Conservation (phyloP, 2,888 invertebrate genomes). For the Mythimna lalbum region DNA sequence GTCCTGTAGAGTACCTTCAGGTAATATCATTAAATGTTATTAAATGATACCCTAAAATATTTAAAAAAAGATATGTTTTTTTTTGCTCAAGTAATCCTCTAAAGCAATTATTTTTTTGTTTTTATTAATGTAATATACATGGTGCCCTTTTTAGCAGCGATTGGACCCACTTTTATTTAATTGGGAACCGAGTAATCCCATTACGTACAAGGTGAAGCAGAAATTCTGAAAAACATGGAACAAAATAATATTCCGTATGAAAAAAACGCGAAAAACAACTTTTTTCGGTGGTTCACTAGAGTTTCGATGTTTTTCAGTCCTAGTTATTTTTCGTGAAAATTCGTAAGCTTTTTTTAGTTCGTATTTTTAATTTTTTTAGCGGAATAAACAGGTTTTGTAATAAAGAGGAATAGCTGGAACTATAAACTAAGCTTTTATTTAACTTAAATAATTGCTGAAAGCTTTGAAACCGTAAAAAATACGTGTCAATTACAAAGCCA, state of each 20-base stretch:
- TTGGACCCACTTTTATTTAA: slow-evolving; percentile 25
- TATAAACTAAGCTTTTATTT: slow-evolving; percentile 4
- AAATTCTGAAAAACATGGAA: slow-evolving; percentile 34
- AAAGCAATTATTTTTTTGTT: slow-evolving; percentile 9
- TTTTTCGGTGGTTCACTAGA: not conserved
- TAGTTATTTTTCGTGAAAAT: slow-evolving; percentile 6
- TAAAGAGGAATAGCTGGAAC: slow-evolving; percentile 6
- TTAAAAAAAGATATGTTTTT: slow-evolving; percentile 28
- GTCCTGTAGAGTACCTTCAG: slow-evolving; percentile 47
- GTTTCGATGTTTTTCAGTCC: not conserved
- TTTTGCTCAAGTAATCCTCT: slow-evolving; percentile 29
- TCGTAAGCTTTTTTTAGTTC: not conserved
- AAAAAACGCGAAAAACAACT: slow-evolving; percentile 10
- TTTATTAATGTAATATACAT: slow-evolving; percentile 30
- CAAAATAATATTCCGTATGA: not conserved
- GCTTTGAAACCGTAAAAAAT: slow-evolving; percentile 12
- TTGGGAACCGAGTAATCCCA: slow-evolving; percentile 37
- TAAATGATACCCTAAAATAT: slow-evolving; percentile 32
- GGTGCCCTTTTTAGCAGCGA: slow-evolving; percentile 23
- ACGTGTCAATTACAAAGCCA: not conserved
- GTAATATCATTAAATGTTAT: slow-evolving; percentile 52
- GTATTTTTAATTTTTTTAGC: not conserved
- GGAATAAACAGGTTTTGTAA: slow-evolving; percentile 3
- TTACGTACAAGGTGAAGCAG: slow-evolving; percentile 30
- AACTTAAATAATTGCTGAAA: not conserved